Base-by-base conservation (phyloP, 2,113 vertebrate species). In the Strigops habroptila region DNA sequence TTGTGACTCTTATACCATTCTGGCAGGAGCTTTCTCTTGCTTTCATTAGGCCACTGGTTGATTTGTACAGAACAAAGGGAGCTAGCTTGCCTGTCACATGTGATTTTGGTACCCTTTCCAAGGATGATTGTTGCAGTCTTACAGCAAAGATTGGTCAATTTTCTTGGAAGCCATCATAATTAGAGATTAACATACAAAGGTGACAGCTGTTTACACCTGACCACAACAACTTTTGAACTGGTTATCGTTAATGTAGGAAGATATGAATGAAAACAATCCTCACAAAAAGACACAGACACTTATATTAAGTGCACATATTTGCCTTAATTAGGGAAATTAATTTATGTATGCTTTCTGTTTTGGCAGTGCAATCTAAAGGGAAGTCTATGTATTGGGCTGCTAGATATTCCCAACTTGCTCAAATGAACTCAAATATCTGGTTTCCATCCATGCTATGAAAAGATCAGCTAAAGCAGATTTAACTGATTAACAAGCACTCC, bases 381-480 rank as follows among this genome's bases (percentile, higher is more conserved):
- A 94, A n/a, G 12, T 27, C 51, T 91, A 63, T 79, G 52, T 48
- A 67, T 43, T 76, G 67, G 18, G 33, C 81, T 74, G 25, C 28
- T 84, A 43, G n/a, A 74, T 73, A 77, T 67, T 84, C 44, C 48
- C 55, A 84, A 22, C 35, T 18, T 0, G 0, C 79, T 76, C 33
- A 63, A 87, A 83, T 27, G 44, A 84, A 88, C 67, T 77, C 27
- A 94, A 82, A 92, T 89, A 85, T 68, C 90, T 92, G 80, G 22
- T 96, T 94, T 84, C 82, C 75, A 62, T 73, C 64, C 74, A 62
- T 62, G 48, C 49, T 88, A 86, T 48, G 74, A 90, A 88, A 80
- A 91, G 88, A 88, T 96, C 78, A 82, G 59, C 90, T 94, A 92
- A 94, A 95, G 92, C 65, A 96, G 93, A 91, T 95, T 95, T 96